These are phyloP conservation scores for Agonopterix subpropinquella DNA, from an alignment of 2,888 invertebrate species.

Conservation along the genomic window DNA sequence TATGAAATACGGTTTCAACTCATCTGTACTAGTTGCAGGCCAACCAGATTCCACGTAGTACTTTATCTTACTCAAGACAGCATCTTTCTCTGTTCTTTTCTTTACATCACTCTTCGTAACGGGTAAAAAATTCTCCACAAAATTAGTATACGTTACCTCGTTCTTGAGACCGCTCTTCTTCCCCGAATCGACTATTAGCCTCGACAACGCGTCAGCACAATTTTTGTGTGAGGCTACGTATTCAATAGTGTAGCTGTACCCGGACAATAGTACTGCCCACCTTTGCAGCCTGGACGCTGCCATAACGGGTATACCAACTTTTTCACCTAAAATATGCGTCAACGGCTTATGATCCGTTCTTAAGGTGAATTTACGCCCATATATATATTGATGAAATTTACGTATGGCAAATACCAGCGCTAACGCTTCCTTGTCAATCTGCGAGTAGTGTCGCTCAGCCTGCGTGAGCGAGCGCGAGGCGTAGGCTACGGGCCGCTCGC, in stretches of 20 bases:
- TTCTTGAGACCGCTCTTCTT: neutral
- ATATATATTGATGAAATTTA: too few species aligned
- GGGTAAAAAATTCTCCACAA: neutral
- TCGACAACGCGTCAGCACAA: neutral
- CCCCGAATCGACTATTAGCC: neutral
- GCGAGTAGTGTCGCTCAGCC: too few species aligned
- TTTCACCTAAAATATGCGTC: too few species aligned
- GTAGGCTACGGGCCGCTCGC: too few species aligned
- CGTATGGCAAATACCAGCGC: too few species aligned
- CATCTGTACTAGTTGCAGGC: neutral
- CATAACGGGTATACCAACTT: too few species aligned
- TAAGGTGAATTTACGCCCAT: too few species aligned
- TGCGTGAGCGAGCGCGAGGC: too few species aligned
- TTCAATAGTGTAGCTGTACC: neutral
- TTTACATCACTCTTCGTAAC: neutral
- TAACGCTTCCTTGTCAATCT: too few species aligned
- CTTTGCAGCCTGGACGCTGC: too few species aligned
- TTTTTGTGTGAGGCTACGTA: neutral
- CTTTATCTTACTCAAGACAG: neutral
- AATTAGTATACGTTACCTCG: neutral
- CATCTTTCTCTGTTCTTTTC: neutral
- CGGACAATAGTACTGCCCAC: too few species aligned
- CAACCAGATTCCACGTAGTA: neutral
- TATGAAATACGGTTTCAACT: neutral
- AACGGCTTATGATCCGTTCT: too few species aligned